Percentiles rank a stretch among this genome's conserved stretches.
phyloP scores from a whole-genome alignment of 2,888 invertebrate species.

The Tipula helvola region DNA sequence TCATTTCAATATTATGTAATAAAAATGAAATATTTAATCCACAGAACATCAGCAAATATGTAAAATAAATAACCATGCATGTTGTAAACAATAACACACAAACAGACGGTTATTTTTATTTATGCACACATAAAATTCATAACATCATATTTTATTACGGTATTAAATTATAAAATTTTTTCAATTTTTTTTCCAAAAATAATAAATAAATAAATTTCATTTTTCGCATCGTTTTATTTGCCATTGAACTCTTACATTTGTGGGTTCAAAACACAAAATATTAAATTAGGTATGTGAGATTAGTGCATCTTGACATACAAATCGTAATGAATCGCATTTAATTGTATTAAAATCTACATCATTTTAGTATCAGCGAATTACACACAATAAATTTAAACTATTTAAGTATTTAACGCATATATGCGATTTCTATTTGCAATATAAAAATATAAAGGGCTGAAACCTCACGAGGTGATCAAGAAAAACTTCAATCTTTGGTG shows the following conservation, averaged over 20 bases:
- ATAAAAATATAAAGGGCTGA: too few species aligned
- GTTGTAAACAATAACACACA: not conserved
- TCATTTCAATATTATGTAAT: not conserved
- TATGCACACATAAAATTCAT: not conserved
- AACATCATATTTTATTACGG: not conserved
- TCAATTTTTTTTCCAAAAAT: not conserved
- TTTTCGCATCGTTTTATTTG: not conserved
- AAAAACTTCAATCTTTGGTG: too few species aligned
- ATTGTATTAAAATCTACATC: too few species aligned
- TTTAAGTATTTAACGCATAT: too few species aligned
- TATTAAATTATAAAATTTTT: not conserved
- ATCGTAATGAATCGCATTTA: too few species aligned
- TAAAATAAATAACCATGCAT: not conserved
- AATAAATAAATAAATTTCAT: not conserved
- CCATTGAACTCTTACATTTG: not conserved
- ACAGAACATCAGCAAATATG: not conserved
- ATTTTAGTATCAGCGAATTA: too few species aligned
- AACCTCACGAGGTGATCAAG: too few species aligned
- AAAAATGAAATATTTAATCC: not conserved
- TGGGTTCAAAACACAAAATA: not conserved
- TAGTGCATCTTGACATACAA: not conserved
- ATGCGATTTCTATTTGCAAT: too few species aligned
- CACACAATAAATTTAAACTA: too few species aligned
- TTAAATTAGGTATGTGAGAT: not conserved
- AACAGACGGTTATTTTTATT: not conserved